phyloP scores from a whole-genome alignment of 2,797 vertebrate genomes.

The Gymnothorax reevesii region DNA sequence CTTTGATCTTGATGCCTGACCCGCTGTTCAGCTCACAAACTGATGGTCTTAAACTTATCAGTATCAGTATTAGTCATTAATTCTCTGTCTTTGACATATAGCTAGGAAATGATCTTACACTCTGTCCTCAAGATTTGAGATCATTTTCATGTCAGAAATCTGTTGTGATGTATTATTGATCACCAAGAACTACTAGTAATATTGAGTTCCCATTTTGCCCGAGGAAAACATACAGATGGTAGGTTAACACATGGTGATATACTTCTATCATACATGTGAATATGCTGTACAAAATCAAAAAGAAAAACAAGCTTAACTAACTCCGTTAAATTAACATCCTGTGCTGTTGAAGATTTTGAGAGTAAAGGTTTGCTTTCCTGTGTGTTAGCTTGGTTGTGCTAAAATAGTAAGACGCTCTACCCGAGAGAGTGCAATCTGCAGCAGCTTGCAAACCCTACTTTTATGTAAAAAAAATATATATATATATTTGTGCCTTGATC shows the following conservation, averaged over 20 bases:
- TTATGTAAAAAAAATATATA: no score
- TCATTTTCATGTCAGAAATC: not conserved
- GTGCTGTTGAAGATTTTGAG: no score
- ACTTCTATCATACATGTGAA: no score
- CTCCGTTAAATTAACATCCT: no score
- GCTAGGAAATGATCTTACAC: not conserved
- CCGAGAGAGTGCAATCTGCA: no score
- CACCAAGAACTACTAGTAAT: not conserved
- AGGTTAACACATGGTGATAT: not conserved
- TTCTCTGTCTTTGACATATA: not conserved
- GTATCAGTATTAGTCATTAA: conserved; percentile 4
- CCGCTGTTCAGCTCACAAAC: not conserved
- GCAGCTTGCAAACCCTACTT: no score
- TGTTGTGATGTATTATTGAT: no score
- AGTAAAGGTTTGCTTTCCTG: no score
- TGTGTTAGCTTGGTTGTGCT: no score
- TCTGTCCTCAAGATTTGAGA: not conserved
- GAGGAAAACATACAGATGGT: not conserved
- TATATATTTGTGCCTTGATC: no score
- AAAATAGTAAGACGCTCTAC: no score
- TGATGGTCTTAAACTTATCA: conserved; percentile 19
- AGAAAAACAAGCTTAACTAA: no score
- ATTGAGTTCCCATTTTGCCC: not conserved
- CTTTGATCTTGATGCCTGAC: not conserved
- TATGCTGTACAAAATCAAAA: not conserved